Evolutionary conservation across 2,113 vertebrate species (phyloP), one percentile per base, ranked within the genome.

Genomic region (Nicator chloris): DNA sequence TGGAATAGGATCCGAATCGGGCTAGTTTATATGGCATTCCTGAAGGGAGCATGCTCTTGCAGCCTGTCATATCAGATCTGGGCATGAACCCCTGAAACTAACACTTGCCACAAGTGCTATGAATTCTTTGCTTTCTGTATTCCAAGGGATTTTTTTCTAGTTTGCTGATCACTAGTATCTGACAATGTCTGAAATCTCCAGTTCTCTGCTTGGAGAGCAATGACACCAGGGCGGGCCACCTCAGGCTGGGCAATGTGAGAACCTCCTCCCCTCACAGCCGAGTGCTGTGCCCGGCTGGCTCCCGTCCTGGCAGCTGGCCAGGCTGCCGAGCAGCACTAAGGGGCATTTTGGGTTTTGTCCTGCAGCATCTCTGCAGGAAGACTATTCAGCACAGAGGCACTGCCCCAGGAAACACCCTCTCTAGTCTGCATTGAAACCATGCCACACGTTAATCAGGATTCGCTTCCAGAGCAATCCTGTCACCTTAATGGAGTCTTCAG

Each of bases 211-310:
- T 12, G 22, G 18, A 78, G 71, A 92, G 61, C 27, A 82, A 40
- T 31, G 45, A 28, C 63, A 39, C 26, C 5, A 10, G 9, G 24
- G 18, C 7, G 71, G 76, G 51, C 75, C 83, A 12, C 28, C 8
- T 7, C 23, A 86, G 39, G 63, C 40, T 47, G 11, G 23, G 71
- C 13, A 27, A 21, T 2, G 1, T 22, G 42, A 47, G 78, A 78
- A 23, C 24, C 44, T 77, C 39, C 27, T 33, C 45, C 20, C 27
- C 47, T 47, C 65, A 11, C 18, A 65, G 37, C n/a, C 0, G 5
- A n/a, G 42, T 1, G 39, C 49, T 0, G 0, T 78, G 40, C 70
- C 45, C 1, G 0, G 49, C 75, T 72, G 49, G 35, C 63, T 92
- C 35, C 87, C 11, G 10, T 59, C 42, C 82, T 88, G 78, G 85